Evolutionary conservation across 2,113 vertebrate species (phyloP), one percentile per base, ranked within the genome.

Genomic region (Anser cygnoides): DNA sequence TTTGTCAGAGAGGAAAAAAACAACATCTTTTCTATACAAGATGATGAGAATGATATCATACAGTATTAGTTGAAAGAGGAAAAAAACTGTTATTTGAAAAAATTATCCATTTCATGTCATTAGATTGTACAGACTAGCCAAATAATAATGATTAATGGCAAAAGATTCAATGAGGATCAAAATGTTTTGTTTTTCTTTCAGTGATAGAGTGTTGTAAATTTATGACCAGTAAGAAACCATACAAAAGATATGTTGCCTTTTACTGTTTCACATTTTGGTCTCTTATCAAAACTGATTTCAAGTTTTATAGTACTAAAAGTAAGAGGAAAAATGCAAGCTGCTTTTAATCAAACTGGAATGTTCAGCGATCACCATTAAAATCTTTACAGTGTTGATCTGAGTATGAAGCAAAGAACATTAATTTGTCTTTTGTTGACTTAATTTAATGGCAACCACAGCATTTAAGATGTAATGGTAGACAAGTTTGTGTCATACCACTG

Each of bases 131-230:
- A 84, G 54, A 92, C 54, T 90, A 91, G 83, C 93, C 95, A 93
- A 84, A 77, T 80, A 93, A 81, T 96, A 97, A 96, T 92, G 97
- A 96, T 94, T 96, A 95, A 97, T 92, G 86, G 92, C 74, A 92
- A 90, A 96, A 96, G 67, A 84, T 87, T 89, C 73, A 91, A 57
- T 87, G 72, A 96, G 96, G 91, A 97, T 97, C 96, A 97, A 97
- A 98, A 97, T 97, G 97, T 96, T 97, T 96, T 83, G 71, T 95
- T 97, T 95, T 97, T 80, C 81, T 98, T 98, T 97, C 97, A 97
- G 96, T 98, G 93, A 97, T 92, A 85, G 82, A 97, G 46, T 91
- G 72, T 74, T 88, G 93, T 96, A 97, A 97, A 97, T 98, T 98
- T 97, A 96, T 94, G 95, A 97, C 88, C 93, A 90, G 70, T 97